phyloP scores from a whole-genome alignment of 1,140 invertebrate genomes.

The Heliconius congener region DNA sequence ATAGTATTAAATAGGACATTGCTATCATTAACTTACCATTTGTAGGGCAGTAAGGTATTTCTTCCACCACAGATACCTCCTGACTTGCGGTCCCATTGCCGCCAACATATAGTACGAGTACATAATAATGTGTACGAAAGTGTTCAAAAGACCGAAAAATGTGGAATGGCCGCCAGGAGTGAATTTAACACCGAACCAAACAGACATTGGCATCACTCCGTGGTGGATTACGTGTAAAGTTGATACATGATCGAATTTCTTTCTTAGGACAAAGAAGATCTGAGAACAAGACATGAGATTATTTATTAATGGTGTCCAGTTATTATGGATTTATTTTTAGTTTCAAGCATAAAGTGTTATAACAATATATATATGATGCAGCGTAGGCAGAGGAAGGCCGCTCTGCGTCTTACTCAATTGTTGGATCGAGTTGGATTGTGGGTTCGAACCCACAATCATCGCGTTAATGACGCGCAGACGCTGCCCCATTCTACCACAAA shows the following conservation, averaged over 20 bases:
- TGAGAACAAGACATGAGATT: slow-evolving; percentile 58
- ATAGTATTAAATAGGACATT: neutral
- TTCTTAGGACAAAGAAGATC: slow-evolving; percentile 96
- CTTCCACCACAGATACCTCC: slow-evolving; percentile 96
- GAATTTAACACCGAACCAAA: slow-evolving; percentile 98
- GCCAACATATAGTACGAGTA: slow-evolving; percentile 93
- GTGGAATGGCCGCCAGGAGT: slow-evolving; percentile 94
- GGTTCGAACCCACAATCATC: too few species aligned
- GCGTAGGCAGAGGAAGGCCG: too few species aligned
- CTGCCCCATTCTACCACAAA: too few species aligned
- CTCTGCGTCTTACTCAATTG: too few species aligned
- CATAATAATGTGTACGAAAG: slow-evolving; percentile 93
- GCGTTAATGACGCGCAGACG: too few species aligned
- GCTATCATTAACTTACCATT: slow-evolving; percentile 83
- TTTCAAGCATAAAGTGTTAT: too few species aligned
- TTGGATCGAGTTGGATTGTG: too few species aligned
- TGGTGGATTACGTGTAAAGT: slow-evolving; percentile 98
- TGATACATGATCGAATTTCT: slow-evolving; percentile 96
- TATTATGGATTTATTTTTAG: too few species aligned
- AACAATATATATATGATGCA: too few species aligned
- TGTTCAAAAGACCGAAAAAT: slow-evolving; percentile 93
- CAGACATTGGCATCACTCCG: slow-evolving; percentile 97
- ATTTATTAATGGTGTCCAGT: too few species aligned
- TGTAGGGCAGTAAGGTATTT: slow-evolving; percentile 94
- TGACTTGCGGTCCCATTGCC: slow-evolving; percentile 91